Conservation (phyloP, 2,113 vertebrate genomes). For the Ancistrus triradiatus region DNA sequence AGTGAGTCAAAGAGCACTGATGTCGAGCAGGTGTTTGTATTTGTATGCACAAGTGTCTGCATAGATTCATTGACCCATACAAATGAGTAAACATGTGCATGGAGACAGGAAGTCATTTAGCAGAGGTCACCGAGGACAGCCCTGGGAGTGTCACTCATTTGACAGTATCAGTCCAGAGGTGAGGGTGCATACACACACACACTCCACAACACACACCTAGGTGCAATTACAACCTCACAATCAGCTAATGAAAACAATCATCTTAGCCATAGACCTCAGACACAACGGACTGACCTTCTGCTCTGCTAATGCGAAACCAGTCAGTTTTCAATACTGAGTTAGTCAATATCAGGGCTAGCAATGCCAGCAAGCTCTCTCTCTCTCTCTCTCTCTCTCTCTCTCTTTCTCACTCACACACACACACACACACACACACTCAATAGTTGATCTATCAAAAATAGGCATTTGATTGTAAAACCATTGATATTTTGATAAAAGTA, state of each 20-base stretch:
- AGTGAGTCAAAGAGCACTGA: no score
- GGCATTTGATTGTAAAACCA: no score
- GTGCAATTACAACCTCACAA: constrained; percentile 21
- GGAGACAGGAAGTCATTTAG: constrained; percentile 27
- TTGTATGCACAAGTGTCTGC: not conserved
- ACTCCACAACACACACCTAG: constrained; percentile 7
- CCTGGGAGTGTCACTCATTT: constrained; percentile 32
- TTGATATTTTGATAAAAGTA: no score
- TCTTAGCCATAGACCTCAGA: not conserved
- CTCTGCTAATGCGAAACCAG: constrained; percentile 1
- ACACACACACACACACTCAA: no score
- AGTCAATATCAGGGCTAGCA: no score
- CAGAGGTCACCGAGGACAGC: constrained; percentile 34
- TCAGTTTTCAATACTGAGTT: not conserved
- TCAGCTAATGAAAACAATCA: constrained; percentile 35
- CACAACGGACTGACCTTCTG: not conserved
- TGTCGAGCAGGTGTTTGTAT: not conserved
- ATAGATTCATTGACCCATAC: constrained; percentile 25
- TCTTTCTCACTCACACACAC: no score
- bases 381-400: no score
- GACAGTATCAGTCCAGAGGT: constrained; percentile 33
- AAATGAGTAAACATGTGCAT: constrained; percentile 28
- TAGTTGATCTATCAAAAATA: no score
- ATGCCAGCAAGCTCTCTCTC: no score
- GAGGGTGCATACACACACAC: constrained; percentile 1